These are phyloP conservation scores for Trichonephila inaurata DNA, from an alignment of 1,140 invertebrate species.

Conservation along the genomic window DNA sequence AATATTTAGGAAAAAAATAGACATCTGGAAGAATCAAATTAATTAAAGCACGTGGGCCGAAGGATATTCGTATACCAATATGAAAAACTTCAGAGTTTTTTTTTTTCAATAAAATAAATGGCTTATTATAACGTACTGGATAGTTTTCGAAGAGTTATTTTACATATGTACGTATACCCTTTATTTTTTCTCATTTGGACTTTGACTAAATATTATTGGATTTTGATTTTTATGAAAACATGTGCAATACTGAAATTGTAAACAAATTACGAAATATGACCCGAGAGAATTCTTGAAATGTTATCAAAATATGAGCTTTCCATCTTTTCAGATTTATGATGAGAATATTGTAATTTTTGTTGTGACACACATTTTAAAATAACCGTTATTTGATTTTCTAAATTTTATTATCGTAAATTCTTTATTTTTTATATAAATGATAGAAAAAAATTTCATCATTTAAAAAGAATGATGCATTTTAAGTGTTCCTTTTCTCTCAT, in stretches of 20 bases:
- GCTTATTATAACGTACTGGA: not conserved
- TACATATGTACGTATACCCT: not conserved
- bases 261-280: conserved; percentile 20
- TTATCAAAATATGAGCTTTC: not conserved
- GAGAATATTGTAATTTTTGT: too few species aligned
- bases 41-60: conserved; percentile 45
- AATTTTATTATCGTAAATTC: too few species aligned
- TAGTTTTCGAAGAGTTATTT: conserved; percentile 1
- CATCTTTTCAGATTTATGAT: not conserved
- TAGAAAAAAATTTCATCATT: not conserved
- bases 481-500: not conserved
- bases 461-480: not conserved
- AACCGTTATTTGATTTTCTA: too few species aligned
- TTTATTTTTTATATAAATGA: too few species aligned
- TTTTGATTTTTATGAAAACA: not conserved
- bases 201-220: not conserved
- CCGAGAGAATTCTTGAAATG: not conserved
- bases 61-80: not conserved
- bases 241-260: conserved; percentile 3
- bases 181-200: not conserved
- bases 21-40: conserved; percentile 2
- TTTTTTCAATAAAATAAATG: conserved; percentile 23
- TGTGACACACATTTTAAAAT: too few species aligned
- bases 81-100: not conserved
- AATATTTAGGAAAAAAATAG: not conserved